Conservation (phyloP, 2,888 invertebrate genomes). For the Lypha dubia region DNA sequence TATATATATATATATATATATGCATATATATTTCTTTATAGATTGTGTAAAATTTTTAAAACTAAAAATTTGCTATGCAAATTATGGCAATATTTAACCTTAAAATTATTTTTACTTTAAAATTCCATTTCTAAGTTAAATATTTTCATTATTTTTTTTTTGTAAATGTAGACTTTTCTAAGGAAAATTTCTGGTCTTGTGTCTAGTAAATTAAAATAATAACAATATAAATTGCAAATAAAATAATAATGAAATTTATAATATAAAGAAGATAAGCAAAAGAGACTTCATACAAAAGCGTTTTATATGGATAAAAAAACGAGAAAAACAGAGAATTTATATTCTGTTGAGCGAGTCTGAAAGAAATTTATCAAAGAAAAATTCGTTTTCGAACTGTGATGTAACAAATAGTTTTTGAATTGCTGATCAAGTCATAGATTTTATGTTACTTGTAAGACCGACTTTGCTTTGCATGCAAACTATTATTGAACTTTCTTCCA, state of each 20-base stretch:
- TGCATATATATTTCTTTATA: conserved; percentile 33
- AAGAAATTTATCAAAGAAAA: background rate
- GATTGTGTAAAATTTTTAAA: conserved; percentile 51
- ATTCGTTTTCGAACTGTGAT: background rate
- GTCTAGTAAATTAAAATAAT: conserved; percentile 20
- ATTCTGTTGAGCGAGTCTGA: no score
- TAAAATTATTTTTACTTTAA: conserved; percentile 48
- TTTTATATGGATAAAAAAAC: no score
- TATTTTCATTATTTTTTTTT: conserved; percentile 55
- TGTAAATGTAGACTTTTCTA: conserved; percentile 72
- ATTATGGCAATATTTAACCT: conserved; percentile 71
- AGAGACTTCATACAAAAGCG: background rate
- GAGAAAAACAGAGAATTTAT: no score
- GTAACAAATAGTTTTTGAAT: background rate
- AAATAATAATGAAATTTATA: conserved; percentile 21
- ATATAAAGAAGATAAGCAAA: background rate
- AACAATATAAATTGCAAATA: conserved; percentile 1
- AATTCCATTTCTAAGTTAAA: conserved; percentile 41
- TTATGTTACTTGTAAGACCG: background rate
- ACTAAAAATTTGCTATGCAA: conserved; percentile 74
- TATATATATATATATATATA: conserved; percentile 23
- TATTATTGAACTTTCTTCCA: no score
- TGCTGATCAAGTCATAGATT: background rate
- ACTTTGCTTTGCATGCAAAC: background rate
- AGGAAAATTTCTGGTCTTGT: conserved; percentile 49